Base-by-base conservation (phyloP, 2,797 vertebrate species). In the Leptoclinus maculatus region DNA sequence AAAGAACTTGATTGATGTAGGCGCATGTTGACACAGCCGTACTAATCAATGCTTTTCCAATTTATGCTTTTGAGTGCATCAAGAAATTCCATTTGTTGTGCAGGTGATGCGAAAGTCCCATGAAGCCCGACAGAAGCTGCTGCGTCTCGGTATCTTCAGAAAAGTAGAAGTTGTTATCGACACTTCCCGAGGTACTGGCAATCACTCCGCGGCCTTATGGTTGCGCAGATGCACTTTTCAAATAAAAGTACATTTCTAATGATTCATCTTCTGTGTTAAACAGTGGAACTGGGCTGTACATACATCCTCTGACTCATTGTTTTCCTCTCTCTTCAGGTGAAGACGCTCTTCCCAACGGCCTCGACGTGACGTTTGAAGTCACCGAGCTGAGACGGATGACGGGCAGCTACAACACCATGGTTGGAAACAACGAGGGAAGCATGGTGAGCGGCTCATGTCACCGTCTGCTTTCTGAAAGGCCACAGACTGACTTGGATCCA, bases 401-500 rank as follows among this genome's bases (percentile, higher is more conserved):
- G 0, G 98, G 97, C 87, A 99, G 97, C 85, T 99, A 98, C 78
- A 99, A 98, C 93, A 99, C 98, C 7, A 99, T 98, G 97, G 97
- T 99, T 38, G 98, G 98, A 67, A 99, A 99, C 93, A 99, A 99
- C 0, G 98, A 99, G 91, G 98, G 98, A 85, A 99, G 98, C 79
- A 99, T 99, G 98, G 98, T 99, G 94, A 73, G 96, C 23, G 8
- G 25, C 12, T 60, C 11, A 11, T n/a, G 14, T 34, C 39, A 11
- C 7, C 36, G 17, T 67, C 23, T 19, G 9, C 51, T 68, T 16
- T 56, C 65, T 17, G 23, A 67, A 34, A 60, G 36, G n/a, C 45
- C 14, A 32, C 29, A 9, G 21, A n/a, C 7, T 36, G 17, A 32
- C 58, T 23, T 66, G 14, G 56, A 34, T 75, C 14, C 1, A 54